Percentiles rank a stretch among this genome's conserved stretches.
Evolutionary conservation across 2,113 vertebrate genomes (phyloP).

Genomic region (Macquaria ambigua): DNA sequence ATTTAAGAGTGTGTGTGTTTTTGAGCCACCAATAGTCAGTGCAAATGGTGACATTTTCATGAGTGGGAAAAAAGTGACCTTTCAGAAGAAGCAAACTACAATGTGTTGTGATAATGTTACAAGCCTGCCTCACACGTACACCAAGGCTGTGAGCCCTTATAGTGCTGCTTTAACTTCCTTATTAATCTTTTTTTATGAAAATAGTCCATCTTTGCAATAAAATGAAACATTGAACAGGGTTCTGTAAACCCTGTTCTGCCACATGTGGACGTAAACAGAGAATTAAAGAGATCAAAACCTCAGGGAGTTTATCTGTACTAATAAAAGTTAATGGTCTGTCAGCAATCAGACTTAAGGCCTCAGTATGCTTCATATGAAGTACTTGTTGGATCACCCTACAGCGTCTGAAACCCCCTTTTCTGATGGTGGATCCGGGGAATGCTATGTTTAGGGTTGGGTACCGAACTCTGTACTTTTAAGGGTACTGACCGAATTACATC

Average conservation of each 20-base stretch:
- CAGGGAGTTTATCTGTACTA: background rate
- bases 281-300: background rate
- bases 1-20: conserved; percentile 23
- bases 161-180: background rate
- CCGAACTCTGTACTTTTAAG: too few relatives aligned
- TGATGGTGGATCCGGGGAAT: background rate
- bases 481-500: too few relatives aligned
- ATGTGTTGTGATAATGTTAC: background rate
- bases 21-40: background rate
- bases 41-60: conserved; percentile 20
- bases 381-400: background rate
- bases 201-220: conserved; percentile 5
- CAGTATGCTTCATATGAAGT: background rate
- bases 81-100: conserved; percentile 5
- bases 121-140: background rate
- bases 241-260: background rate
- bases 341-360: background rate
- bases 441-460: too few relatives aligned
- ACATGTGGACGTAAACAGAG: background rate
- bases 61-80: conserved; percentile 8
- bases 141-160: background rate
- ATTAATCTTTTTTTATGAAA: background rate
- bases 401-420: too few relatives aligned
- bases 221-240: background rate
- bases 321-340: background rate